Conservation (phyloP, 2,113 vertebrate species). For the Boleophthalmus pectinirostris region DNA sequence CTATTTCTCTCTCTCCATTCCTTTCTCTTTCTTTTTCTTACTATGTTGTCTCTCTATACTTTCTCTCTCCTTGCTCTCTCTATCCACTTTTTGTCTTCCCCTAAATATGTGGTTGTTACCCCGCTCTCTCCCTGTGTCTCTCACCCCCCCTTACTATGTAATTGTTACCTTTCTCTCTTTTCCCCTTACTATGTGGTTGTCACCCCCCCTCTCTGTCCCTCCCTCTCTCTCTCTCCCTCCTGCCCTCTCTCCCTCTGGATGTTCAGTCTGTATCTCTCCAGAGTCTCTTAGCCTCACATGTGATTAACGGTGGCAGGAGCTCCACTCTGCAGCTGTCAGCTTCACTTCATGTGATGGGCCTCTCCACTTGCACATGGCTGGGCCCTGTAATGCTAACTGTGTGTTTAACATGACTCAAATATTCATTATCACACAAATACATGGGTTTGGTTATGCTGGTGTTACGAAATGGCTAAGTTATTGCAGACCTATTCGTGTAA, state of each 20-base stretch:
- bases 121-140: too few relatives aligned
- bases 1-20: too few relatives aligned
- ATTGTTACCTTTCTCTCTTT: not conserved
- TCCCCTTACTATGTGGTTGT: not conserved
- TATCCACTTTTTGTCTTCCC: too few relatives aligned
- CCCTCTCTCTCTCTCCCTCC: not conserved
- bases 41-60: too few relatives aligned
- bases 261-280: slow-evolving; percentile 30
- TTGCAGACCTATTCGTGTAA: not conserved
- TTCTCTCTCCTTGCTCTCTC: too few relatives aligned
- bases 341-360: slow-evolving; percentile 37
- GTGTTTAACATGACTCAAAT: slow-evolving; percentile 3
- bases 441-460: not conserved
- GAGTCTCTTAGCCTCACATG: slow-evolving; percentile 33
- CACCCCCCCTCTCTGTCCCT: not conserved
- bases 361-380: not conserved
- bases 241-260: not conserved
- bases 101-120: too few relatives aligned
- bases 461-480: not conserved
- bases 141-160: too few relatives aligned
- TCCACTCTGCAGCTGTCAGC: slow-evolving; percentile 34
- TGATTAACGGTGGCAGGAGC: slow-evolving; percentile 35
- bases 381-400: slow-evolving; percentile 11
- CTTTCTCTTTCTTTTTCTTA: too few relatives aligned
- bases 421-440: not conserved